Base-by-base conservation (phyloP, 2,113 vertebrate genomes). In the Symphodus melops region DNA sequence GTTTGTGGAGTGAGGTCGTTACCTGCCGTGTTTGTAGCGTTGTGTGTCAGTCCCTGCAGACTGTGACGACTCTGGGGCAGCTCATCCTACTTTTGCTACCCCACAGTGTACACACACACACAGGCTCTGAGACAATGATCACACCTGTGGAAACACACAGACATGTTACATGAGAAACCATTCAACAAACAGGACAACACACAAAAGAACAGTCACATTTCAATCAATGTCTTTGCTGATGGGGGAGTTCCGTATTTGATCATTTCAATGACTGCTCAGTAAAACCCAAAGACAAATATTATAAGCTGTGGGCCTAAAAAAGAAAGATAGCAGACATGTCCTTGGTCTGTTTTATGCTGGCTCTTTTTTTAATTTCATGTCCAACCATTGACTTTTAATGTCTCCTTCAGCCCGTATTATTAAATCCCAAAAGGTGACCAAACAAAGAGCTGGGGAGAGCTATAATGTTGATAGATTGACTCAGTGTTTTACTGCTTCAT, bases 21-120 rank as follows among this genome's bases (percentile, higher is more conserved):
- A 94, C 93, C 93, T 93, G 89, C 90, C 57, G 80, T 91, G 76
- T 79, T 84, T 79, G 85, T 56, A 86, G 58, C 25, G 5, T 75
- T 73, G 76, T 87, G 77, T 77, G 72, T 94, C 80, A 94, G 88
- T 92, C 89, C 81, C 88, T 52, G 51, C 71, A 72, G 84, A 89
- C 78, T 79, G 86, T 42, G 64, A 86, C 51, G 68, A 68, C 75
- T 85, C 61, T 46, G 36, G 77, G 86, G 85, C 80, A 72, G 83
- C 81, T 90, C 89, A 91, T 93, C 72, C 74, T 89, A 84, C 68
- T 69, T 79, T 78, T 79, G 70, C 83, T 86, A 75, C 68, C 83
- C 78, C 62, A 54, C 68, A 59, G 73, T 75, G 57, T 68, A 51
- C 64, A 72, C 68, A 51, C 76, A 41, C 48, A 39, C 56, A 23